Evolutionary conservation across 2,888 invertebrate genomes (phyloP).

Genomic region (Dilophus febrilis): DNA sequence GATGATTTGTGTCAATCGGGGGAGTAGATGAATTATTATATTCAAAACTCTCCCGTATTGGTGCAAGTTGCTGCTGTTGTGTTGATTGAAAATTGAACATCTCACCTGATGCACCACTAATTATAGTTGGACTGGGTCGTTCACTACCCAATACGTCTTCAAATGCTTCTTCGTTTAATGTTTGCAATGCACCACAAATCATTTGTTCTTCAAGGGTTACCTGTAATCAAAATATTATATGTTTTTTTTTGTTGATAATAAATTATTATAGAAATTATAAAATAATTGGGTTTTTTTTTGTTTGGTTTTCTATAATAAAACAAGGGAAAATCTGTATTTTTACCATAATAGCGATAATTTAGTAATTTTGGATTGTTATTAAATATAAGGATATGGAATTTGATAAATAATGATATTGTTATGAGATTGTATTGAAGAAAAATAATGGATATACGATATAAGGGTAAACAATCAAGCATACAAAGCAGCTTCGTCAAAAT

Average conservation of each 20-base stretch:
- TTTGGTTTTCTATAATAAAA: too few relatives aligned
- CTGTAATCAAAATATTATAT: constrained; percentile 33
- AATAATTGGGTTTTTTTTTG: too few relatives aligned
- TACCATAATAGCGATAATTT: too few relatives aligned
- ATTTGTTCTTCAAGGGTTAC: constrained; percentile 88
- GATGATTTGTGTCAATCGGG: neutral
- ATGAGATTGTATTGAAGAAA: too few relatives aligned
- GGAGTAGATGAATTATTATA: constrained; percentile 22
- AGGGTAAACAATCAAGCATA: too few relatives aligned
- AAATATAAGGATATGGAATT: too few relatives aligned
- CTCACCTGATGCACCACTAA: constrained; percentile 31
- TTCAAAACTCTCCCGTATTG: constrained; percentile 30
- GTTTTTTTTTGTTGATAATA: neutral
- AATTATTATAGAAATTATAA: neutral
- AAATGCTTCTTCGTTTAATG: constrained; percentile 81
- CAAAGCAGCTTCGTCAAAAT: too few relatives aligned
- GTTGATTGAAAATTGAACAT: neutral
- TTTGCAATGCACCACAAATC: constrained; percentile 85
- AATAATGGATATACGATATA: too few relatives aligned
- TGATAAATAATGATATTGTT: too few relatives aligned
- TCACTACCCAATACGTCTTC: constrained; percentile 74
- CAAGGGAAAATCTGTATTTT: neutral
- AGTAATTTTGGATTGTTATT: too few relatives aligned
- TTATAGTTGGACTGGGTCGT: constrained; percentile 36
- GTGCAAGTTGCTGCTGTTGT: constrained; percentile 20